Base-by-base conservation (phyloP, 1,140 invertebrate genomes). In the Musca domestica region DNA sequence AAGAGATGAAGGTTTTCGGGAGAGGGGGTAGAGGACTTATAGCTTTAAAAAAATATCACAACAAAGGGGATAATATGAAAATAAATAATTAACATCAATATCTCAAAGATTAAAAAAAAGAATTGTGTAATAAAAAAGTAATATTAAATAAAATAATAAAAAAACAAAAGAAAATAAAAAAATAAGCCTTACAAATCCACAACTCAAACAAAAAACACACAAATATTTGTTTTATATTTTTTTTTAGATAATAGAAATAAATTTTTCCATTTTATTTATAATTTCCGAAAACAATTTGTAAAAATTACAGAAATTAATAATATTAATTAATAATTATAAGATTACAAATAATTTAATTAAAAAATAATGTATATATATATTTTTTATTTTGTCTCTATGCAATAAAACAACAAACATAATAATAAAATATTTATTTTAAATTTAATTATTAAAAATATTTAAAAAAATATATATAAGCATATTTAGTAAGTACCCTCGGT, bases 1-100 rank as follows among this genome's bases (percentile, higher is more conserved):
- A 41, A 41, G 34, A 41, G 34, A 12, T 3, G 27, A 30, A 30
- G 27, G 9, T 9, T 30, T 30, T 30, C 6, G 12, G 34, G 34
- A 12, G 34, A n/a, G n/a, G n/a, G 56, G 27, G 56, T 34, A 61
- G 56, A 61, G 56, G 56, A 61, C 56, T 61, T 17, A 5, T 51
- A n/a, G n/a, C n/a, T n/a, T n/a, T n/a, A n/a, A n/a, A n/a, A n/a
- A n/a, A n/a, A n/a, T n/a, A n/a, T n/a, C n/a, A n/a, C n/a, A n/a
- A n/a, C n/a, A n/a, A n/a, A n/a, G n/a, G n/a, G n/a, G n/a, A n/a
- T n/a, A n/a, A n/a, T n/a, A n/a, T n/a, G n/a, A n/a, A n/a, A n/a
- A n/a, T n/a, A n/a, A n/a, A n/a, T n/a, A n/a, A n/a, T n/a, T n/a
- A n/a, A n/a, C n/a, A n/a, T n/a, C n/a, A n/a, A n/a, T n/a, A n/a